These are phyloP conservation scores for Glyptemys insculpta DNA, from an alignment of 2,797 vertebrate genomes.

Conservation along the genomic window DNA sequence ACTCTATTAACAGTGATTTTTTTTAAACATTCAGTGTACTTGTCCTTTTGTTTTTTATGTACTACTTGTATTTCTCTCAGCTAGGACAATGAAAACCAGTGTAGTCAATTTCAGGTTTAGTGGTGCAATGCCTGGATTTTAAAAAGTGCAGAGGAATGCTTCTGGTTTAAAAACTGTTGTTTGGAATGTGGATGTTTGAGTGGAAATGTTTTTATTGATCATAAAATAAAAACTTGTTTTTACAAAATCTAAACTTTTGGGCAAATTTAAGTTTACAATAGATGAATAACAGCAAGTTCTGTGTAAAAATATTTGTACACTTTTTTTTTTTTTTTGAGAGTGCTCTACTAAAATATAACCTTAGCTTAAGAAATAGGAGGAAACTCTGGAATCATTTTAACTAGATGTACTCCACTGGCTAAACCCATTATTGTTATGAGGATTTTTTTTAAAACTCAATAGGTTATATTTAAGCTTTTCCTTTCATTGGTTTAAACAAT, in stretches of 20 bases:
- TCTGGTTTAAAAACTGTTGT: background rate
- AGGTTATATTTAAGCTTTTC: background rate
- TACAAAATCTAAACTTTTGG: background rate
- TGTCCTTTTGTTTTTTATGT: background rate
- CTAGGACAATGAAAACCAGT: background rate
- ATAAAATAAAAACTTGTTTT: background rate
- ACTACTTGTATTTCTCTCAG: background rate
- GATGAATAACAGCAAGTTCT: background rate
- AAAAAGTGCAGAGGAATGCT: background rate
- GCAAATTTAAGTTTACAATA: background rate
- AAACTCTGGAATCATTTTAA: background rate
- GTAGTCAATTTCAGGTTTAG: background rate
- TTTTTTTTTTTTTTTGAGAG: background rate
- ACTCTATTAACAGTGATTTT: background rate
- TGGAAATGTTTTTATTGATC: background rate
- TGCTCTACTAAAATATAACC: background rate
- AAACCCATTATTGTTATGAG: background rate
- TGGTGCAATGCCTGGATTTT: background rate
- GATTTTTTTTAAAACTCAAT: background rate
- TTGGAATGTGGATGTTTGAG: background rate
- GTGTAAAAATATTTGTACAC: background rate
- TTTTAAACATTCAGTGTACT: background rate
- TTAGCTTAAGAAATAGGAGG: background rate
- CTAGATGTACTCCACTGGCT: accelerated
- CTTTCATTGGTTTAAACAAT: background rate